These are phyloP conservation scores for Spilogale gracilis DNA, from an alignment of 2,113 vertebrate genomes.

Conservation along the genomic window DNA sequence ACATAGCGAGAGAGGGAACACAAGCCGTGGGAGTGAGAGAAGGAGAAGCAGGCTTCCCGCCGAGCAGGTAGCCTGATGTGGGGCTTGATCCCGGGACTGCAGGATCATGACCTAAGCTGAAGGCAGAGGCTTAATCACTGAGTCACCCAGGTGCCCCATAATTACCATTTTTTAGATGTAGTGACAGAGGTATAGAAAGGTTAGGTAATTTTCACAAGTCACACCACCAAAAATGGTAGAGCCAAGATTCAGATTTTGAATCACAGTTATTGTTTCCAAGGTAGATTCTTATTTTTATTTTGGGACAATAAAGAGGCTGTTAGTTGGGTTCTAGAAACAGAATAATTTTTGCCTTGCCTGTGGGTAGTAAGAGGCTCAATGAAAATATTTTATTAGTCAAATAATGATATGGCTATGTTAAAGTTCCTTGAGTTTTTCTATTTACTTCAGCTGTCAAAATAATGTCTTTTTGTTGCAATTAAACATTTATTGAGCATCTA, in stretches of 20 bases:
- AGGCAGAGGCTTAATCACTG: no score
- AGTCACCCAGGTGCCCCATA: not conserved
- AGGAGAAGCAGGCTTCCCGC: no score
- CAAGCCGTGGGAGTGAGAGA: no score
- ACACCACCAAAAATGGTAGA: not conserved
- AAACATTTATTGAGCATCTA: not conserved
- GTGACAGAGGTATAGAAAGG: not conserved
- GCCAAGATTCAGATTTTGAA: not conserved
- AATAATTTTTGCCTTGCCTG: not conserved
- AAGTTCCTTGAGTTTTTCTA: not conserved
- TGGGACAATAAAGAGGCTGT: not conserved
- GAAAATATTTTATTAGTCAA: constrained; percentile 13
- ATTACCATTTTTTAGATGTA: not conserved
- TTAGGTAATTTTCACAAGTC: not conserved
- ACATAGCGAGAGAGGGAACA: no score
- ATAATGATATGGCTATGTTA: not conserved
- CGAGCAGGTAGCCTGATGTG: no score
- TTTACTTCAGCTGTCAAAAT: constrained; percentile 33
- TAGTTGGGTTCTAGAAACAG: constrained; percentile 13
- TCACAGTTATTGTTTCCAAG: not conserved
- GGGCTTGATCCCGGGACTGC: no score
- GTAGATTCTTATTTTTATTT: constrained; percentile 27
- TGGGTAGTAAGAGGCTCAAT: not conserved
- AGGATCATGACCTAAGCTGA: no score
- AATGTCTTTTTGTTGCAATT: constrained; percentile 35